Evolutionary conservation across 35 echinoderm and acorn worm genomes (phyloP), one percentile per base, ranked within the genome.

Genomic region (Acanthaster planci): DNA sequence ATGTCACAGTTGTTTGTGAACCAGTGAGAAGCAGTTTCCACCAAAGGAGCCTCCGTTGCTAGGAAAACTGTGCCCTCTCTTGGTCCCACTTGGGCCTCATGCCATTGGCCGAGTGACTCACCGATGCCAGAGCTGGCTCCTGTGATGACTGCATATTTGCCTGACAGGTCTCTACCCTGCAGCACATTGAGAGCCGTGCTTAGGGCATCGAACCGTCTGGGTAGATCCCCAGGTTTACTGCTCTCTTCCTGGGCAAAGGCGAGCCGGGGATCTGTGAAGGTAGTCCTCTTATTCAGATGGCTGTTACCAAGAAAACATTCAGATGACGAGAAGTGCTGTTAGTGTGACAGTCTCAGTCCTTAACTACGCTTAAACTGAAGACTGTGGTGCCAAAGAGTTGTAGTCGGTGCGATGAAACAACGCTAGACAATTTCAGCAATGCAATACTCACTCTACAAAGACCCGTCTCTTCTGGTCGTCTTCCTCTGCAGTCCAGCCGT

Each of bases 51-150:
- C n/a, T n/a, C n/a, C n/a, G n/a, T n/a, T n/a, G n/a, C n/a, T n/a
- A n/a, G n/a, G n/a, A n/a, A n/a, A n/a, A n/a, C n/a, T n/a, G n/a
- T n/a, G n/a, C n/a, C n/a, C n/a, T n/a, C n/a, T n/a, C n/a, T n/a
- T n/a, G n/a, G n/a, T n/a, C n/a, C n/a, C n/a, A n/a, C n/a, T n/a
- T n/a, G n/a, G n/a, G n/a, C n/a, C n/a, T n/a, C n/a, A n/a, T n/a
- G n/a, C n/a, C n/a, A n/a, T n/a, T n/a, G n/a, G n/a, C n/a, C 19
- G 56, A 59, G 17, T 21, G 19, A 54, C 91, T 68, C 76, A 99
- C 96, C 96, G 40, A 99, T 99, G 51, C 96, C 96, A 18, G 91
- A 89, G 53, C 88, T 99, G 30, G 96, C 96, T 27, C 96, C 96
- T 26, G 96, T 99, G 23, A 99, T 82, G 32, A 99, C 84, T 21